Evolutionary conservation across 2,113 vertebrate genomes (phyloP), one percentile per base, ranked within the genome.

Genomic region (Corythaixoides concolor): DNA sequence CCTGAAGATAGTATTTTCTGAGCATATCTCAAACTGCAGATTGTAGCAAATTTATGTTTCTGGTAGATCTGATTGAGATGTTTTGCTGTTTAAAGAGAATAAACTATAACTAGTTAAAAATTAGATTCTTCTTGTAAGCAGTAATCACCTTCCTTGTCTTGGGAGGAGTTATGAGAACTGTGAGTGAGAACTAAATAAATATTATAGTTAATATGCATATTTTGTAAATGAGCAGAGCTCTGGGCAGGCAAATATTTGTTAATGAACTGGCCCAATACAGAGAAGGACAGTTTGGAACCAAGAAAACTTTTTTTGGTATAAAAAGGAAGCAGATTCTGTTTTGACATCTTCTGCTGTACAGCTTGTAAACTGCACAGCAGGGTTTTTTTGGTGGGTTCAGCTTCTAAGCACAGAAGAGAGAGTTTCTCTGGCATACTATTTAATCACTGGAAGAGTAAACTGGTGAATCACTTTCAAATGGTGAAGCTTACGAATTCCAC

Each of bases 361-460:
- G 60, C 72, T 87, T 95, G 60, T 74, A 90, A 93, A 86, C 47
- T 77, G 55, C 78, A 80, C 75, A 88, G 92, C 47, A 77, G 67
- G 55, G 15, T 0, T 79, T 88, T 89, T 83, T 37, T 53, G 1
- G 45, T 76, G 32, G 39, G 23, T 73, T 93, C 75, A 59, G 55
- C 62, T 84, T 79, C 59, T 66, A 60, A 80, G 76, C 67, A 73
- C 32, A 67, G 82, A 67, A 67, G 32, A 93, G 37, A 88, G 30
- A 76, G n/a, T 73, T 79, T 69, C 81, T 80, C 59, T 83, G 75
- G 62, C 56, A 83, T 58, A 56, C 78, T 77, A 27, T 12, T 63
- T 16, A 90, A 88, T 67, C 85, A 90, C 1, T 78, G 75, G 70
- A 93, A 74, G 79, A 93, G 47, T 72, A 74, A 94, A 87, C 62